Base-by-base conservation (phyloP, 1,140 invertebrate species). In the Lineus longissimus region DNA sequence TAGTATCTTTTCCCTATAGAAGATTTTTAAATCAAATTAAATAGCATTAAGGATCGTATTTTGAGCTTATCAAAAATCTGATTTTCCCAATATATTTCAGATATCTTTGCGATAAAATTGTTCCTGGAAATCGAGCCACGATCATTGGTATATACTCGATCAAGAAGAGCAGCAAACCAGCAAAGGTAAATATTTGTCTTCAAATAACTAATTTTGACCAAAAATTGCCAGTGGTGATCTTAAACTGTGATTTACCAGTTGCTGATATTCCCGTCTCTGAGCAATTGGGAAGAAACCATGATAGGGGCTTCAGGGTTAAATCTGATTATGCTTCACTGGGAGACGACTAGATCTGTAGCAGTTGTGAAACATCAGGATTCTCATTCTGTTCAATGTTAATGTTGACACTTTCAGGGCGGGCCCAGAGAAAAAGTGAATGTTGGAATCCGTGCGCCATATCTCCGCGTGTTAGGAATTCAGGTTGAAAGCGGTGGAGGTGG, bases 91-190 rank as follows among this genome's bases (percentile, higher is more conserved):
- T 36, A 58, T 54, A 63, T 75, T 79, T 59, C 64, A 86, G 87
- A 63, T 92, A 94, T 77, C 83, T 99, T 13, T 97, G 95, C 79
- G 97, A 99, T 78, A 86, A 88, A 76, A 91, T 96, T 40, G 94
- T 98, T 0, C 97, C 97, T 43, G 97, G 97, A 1, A 99, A 98
- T 76, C 86, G 94, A 67, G 92, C 98, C 13, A 88, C 90, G 7
- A 88, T 99, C 55, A 86, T 97, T 55, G 97, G 97, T 23, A 93
- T 99, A 72, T 98, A 93, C 81, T 98, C 92, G 0, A 99, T 99
- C 64, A 97, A 95, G 76, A 98, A 97, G 83, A 86, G 90, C 17
- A 83, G 85, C 1, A 88, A 86, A 74, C 75, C 84, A 7, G 36
- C 70, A 57, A 85, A 84, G 66, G 86, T 83, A 81, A 68, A 23